phyloP scores from a whole-genome alignment of 1,140 invertebrate species.

The Leptoteleia sp. region DNA sequence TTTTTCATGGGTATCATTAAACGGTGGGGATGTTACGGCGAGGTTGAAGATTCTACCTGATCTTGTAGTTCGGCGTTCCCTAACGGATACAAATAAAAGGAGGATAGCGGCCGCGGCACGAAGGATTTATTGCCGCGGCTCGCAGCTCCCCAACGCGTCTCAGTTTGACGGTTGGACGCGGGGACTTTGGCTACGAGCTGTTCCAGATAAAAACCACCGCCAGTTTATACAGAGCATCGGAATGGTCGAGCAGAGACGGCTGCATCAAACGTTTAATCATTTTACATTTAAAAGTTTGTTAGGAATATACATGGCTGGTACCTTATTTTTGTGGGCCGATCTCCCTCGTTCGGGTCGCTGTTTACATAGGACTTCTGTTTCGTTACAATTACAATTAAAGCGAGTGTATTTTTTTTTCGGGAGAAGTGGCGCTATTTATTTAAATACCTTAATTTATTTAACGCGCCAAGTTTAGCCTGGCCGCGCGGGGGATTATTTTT shows the following conservation, averaged over 20 bases:
- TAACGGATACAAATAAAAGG: conserved; percentile 51
- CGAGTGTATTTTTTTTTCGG: neutral
- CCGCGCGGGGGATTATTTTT: too few species aligned
- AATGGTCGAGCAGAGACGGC: conserved; percentile 17
- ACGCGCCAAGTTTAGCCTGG: too few species aligned
- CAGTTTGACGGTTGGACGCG: conserved; percentile 40
- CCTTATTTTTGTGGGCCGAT: conserved; percentile 15
- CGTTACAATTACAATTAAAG: conserved; percentile 6
- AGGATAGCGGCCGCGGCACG: conserved; percentile 17
- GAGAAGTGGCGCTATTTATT: too few species aligned
- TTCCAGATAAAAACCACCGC: conserved; percentile 47
- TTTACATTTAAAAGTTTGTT: conserved; percentile 37
- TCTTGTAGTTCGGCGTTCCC: conserved; percentile 15
- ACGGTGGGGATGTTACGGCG: neutral
- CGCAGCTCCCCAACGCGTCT: conserved; percentile 47
- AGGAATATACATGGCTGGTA: conserved; percentile 29
- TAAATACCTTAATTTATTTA: too few species aligned
- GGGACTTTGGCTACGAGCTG: conserved; percentile 5
- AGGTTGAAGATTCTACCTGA: conserved; percentile 33
- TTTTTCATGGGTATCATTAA: too few species aligned
- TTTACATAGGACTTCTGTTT: conserved; percentile 24
- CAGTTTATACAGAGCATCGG: conserved; percentile 44
- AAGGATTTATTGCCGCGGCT: conserved; percentile 45
- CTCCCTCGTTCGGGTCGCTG: conserved; percentile 1
- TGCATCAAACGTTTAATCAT: conserved; percentile 51